Base-by-base conservation (phyloP, 2,888 invertebrate species). In the Patella pellucida region DNA sequence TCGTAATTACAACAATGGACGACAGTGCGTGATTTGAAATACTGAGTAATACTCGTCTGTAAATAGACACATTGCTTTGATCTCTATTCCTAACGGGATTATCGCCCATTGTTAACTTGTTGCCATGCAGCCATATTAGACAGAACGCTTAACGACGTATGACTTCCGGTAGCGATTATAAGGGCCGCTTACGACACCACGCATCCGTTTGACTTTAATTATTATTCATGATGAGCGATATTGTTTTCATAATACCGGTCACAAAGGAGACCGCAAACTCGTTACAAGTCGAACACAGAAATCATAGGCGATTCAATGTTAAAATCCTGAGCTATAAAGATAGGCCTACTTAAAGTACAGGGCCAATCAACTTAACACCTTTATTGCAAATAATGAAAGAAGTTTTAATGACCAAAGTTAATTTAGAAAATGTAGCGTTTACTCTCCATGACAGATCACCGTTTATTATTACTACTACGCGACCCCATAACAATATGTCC, bases 191-290 rank as follows among this genome's bases (percentile, higher is more conserved):
- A 23, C 62, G 62, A 62, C 62, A 62, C 23, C 62, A 62, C 14
- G 23, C 23, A 23, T 62, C 62, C 62, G 62, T 62, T 23, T 23
- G 23, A 14, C 62, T 11, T 23, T 23, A 62, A 62, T 62, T 62
- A 62, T 62, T 62, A 62, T 62, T 62, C 62, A 62, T 62, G 19
- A 62, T 62, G 19, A 62, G 11, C 23, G 62, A 62, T 23, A 62
- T 14, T 62, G 2, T 23, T 62, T 19, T 62, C 19, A 62, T 62
- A 14, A 62, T 23, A 19, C 19, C 62, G 19, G 62, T 62, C n/a
- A 23, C 11, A 19, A 62, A 62, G 23, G 62, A 62, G 62, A 62
- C 62, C 62, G 62, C 62, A 62, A n/a, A 62, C 19, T 19, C 62
- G 23, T 62, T 62, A 62, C 62, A 12, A 23, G 4, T 4, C 23